Evolutionary conservation across 2,113 vertebrate genomes (phyloP).

Genomic region (Ailuropoda melanoleuca): DNA sequence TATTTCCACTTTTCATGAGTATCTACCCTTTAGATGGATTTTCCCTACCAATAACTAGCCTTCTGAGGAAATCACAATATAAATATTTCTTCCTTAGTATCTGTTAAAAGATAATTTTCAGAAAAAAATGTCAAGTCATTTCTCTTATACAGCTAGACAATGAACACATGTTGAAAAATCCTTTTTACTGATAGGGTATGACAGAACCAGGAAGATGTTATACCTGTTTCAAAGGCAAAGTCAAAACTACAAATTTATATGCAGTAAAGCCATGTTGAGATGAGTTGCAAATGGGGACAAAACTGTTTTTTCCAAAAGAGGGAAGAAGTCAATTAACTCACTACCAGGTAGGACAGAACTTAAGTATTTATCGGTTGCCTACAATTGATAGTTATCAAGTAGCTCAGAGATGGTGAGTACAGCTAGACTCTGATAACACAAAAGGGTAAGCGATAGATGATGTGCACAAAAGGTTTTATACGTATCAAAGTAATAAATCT

Average conservation of each 20-base stretch:
- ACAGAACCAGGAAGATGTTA: not conserved
- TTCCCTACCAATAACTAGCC: not conserved
- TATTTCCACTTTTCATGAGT: not conserved
- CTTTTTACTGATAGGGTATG: not conserved
- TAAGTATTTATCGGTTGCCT: not conserved
- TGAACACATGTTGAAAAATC: not conserved
- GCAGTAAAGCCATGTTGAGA: not conserved
- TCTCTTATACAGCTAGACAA: not conserved
- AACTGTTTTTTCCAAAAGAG: not conserved
- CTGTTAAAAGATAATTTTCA: constrained; percentile 22
- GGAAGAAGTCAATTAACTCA: not conserved
- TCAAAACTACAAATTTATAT: not conserved
- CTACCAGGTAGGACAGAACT: not conserved
- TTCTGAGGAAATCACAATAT: not conserved
- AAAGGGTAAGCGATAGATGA: not conserved
- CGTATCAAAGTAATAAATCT: not conserved
- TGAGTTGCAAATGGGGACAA: not conserved
- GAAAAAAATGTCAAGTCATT: not conserved
- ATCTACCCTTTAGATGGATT: not conserved
- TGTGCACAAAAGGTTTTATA: not conserved
- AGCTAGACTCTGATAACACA: not conserved
- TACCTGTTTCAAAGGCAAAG: not conserved
- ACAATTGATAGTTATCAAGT: not conserved
- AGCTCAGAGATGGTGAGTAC: not conserved
- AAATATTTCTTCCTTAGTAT: not conserved